phyloP scores from a whole-genome alignment of 2,888 invertebrate genomes.

The Eupithecia vulgata region DNA sequence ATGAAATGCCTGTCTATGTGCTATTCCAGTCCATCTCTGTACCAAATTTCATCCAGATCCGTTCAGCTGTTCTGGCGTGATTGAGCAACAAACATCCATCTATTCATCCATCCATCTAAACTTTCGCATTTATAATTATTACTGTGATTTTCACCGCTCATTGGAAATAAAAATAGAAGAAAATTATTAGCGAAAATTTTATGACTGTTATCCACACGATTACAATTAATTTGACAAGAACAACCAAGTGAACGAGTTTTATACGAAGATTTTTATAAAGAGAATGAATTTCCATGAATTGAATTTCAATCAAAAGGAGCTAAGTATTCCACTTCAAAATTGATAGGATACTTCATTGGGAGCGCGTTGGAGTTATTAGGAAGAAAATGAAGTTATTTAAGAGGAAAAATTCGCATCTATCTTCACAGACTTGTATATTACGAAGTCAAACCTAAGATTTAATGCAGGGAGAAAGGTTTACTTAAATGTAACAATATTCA shows the following conservation, averaged over 20 bases:
- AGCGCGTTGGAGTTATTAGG: constrained; percentile 22
- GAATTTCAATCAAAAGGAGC: constrained; percentile 31
- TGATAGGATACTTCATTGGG: constrained; percentile 33
- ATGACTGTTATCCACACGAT: too few relatives aligned
- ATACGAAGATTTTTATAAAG: neutral
- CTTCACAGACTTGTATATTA: constrained; percentile 31
- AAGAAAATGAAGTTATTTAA: constrained; percentile 30
- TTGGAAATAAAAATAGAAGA: too few relatives aligned
- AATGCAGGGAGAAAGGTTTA: neutral
- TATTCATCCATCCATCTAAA: too few relatives aligned
- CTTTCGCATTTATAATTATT: too few relatives aligned
- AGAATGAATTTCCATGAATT: neutral
- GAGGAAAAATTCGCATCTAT: constrained; percentile 30
- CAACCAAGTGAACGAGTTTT: neutral
- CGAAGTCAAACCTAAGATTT: neutral
- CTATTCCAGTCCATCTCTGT: too few relatives aligned
- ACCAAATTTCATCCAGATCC: too few relatives aligned
- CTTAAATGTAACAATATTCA: neutral
- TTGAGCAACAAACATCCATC: too few relatives aligned
- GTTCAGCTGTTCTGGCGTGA: too few relatives aligned
- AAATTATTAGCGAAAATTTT: too few relatives aligned
- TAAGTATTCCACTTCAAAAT: constrained; percentile 34
- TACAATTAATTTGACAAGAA: too few relatives aligned
- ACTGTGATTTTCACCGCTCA: too few relatives aligned
- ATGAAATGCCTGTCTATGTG: too few relatives aligned